These are phyloP conservation scores for Clitarchus hookeri DNA, from an alignment of 2,888 invertebrate species.

Conservation along the genomic window DNA sequence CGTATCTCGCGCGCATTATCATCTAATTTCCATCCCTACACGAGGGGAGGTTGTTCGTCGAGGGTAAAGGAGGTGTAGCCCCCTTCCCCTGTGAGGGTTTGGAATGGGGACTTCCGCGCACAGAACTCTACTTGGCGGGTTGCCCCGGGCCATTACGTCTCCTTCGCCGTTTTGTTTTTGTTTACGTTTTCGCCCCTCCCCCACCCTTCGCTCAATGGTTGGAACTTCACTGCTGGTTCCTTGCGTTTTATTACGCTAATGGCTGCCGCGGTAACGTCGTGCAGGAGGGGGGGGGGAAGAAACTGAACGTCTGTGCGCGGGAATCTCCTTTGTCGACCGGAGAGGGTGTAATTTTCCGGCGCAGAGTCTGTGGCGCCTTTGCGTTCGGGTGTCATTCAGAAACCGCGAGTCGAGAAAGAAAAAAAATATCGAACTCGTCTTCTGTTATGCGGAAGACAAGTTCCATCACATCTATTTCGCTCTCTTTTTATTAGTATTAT, in stretches of 20 bases:
- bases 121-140: not conserved
- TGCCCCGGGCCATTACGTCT: not conserved
- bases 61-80: not conserved
- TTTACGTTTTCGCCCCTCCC: not conserved
- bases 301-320: not conserved
- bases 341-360: not conserved
- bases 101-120: not conserved
- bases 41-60: not conserved
- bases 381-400: too few species aligned
- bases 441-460: too few species aligned
- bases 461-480: too few species aligned
- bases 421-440: too few species aligned
- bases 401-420: too few species aligned
- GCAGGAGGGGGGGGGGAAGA: too few species aligned
- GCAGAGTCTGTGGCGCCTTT: too few species aligned
- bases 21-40: not conserved
- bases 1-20: conserved; percentile 2
- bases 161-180: not conserved
- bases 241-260: conserved; percentile 8
- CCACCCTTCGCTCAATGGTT: not conserved
- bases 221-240: too few species aligned
- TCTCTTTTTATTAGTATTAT: too few species aligned
- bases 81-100: not conserved
- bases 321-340: not conserved
- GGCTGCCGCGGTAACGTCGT: not conserved